phyloP scores from a whole-genome alignment of 2,888 invertebrate species.

The Rhagonycha fulva region DNA sequence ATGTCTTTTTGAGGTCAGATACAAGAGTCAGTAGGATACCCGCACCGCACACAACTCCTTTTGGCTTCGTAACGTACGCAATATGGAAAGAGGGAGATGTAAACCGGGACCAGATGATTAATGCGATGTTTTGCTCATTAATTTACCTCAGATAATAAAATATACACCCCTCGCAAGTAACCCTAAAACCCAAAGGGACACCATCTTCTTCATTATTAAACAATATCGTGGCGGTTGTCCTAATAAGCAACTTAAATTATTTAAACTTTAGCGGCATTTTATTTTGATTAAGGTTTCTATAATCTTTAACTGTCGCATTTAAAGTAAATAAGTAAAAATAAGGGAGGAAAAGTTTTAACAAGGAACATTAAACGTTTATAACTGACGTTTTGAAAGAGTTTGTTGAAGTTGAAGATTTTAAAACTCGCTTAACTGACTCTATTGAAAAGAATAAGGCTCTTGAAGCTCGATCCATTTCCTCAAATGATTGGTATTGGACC shows the following conservation, averaged over 20 bases:
- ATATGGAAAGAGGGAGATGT: conserved; percentile 16
- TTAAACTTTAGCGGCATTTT: neutral
- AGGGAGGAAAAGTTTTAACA: neutral
- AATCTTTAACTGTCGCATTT: neutral
- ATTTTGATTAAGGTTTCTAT: neutral
- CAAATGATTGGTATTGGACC: conserved; percentile 34
- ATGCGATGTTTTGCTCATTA: conserved; percentile 28
- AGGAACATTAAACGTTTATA: neutral
- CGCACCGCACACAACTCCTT: conserved; percentile 11
- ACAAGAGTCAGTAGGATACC: conserved; percentile 19
- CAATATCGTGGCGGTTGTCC: neutral
- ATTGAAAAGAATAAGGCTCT: conserved; percentile 28
- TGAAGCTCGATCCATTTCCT: conserved; percentile 29
- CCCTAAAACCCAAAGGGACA: conserved; percentile 18
- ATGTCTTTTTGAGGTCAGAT: conserved; percentile 25
- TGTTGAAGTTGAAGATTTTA: conserved; percentile 26
- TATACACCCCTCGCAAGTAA: conserved; percentile 19
- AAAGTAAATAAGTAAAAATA: neutral
- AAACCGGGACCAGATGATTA: conserved; percentile 25
- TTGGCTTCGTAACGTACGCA: conserved; percentile 22
- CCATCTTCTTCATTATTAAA: conserved; percentile 16
- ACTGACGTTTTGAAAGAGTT: conserved; percentile 11
- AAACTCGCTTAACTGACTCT: conserved; percentile 29
- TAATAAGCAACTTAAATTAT: neutral
- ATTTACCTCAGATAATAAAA: conserved; percentile 23